phyloP scores from a whole-genome alignment of 2,113 vertebrate species.

The Triplophysa tibetana region DNA sequence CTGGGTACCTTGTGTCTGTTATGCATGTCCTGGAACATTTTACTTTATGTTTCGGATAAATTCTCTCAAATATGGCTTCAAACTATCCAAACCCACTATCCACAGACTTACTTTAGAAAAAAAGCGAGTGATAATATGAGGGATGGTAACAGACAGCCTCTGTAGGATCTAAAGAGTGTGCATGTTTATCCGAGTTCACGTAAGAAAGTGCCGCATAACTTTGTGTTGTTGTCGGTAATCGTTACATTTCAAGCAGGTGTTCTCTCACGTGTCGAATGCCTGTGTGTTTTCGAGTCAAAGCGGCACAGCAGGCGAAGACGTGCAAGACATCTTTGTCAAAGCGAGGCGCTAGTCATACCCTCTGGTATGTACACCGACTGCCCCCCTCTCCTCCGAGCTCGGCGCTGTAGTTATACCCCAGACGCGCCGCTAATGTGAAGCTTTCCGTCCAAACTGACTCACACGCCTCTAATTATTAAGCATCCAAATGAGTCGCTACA shows the following conservation, averaged over 20 bases:
- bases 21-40: no score
- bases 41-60: no score
- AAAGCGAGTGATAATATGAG: no score
- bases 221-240: neutral
- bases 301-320: slow-evolving; percentile 73
- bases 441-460: slow-evolving; percentile 67
- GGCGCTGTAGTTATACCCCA: slow-evolving; percentile 61
- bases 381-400: slow-evolving; percentile 58
- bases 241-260: slow-evolving; percentile 60
- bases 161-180: no score
- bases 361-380: slow-evolving; percentile 72
- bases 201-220: no score
- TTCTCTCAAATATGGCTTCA: no score
- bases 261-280: slow-evolving; percentile 56
- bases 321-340: slow-evolving; percentile 55
- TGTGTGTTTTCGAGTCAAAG: slow-evolving; percentile 62
- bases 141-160: no score
- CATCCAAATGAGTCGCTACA: slow-evolving; percentile 51
- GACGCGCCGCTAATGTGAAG: slow-evolving; percentile 59
- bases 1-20: no score
- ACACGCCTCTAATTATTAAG: slow-evolving; percentile 57
- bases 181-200: no score
- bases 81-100: no score
- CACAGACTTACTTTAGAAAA: no score
- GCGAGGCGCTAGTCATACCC: slow-evolving; percentile 75